Conservation (phyloP, 2,888 invertebrate species). For the Apomyelois bistriatella region DNA sequence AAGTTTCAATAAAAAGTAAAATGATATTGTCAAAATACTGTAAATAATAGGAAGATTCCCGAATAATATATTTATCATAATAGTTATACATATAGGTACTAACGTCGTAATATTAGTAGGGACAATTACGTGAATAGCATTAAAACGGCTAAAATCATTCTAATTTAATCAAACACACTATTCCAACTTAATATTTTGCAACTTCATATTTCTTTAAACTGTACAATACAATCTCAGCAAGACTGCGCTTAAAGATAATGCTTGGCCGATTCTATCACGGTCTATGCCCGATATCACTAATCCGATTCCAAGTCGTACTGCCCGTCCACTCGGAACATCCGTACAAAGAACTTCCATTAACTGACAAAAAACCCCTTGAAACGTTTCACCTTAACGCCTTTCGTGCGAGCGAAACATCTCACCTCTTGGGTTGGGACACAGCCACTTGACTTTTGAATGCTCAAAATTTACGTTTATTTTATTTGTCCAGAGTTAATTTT, state of each 20-base stretch:
- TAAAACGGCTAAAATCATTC: no score
- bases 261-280: constrained; percentile 55
- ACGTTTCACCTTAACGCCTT: constrained; percentile 47
- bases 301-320: constrained; percentile 66
- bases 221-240: constrained; percentile 10
- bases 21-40: no score
- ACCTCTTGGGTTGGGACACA: constrained; percentile 29
- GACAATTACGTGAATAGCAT: no score
- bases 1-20: no score
- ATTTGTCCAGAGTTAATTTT: no score
- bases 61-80: no score
- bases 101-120: no score
- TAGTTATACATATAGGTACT: no score
- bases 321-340: constrained; percentile 62
- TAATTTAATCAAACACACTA: not conserved
- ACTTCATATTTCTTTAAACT: not conserved
- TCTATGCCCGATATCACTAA: constrained; percentile 66
- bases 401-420: constrained; percentile 30
- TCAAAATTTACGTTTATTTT: no score
- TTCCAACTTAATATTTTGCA: not conserved
- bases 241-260: constrained; percentile 50
- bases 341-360: constrained; percentile 79
- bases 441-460: constrained; percentile 20
- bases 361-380: constrained; percentile 61
- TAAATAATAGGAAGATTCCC: no score